A percentile compares a stretch with the other conserved stretches of the same genome.
Evolutionary conservation across 1,140 invertebrate genomes (phyloP).

Genomic region (Lysiphlebus fabarum): DNA sequence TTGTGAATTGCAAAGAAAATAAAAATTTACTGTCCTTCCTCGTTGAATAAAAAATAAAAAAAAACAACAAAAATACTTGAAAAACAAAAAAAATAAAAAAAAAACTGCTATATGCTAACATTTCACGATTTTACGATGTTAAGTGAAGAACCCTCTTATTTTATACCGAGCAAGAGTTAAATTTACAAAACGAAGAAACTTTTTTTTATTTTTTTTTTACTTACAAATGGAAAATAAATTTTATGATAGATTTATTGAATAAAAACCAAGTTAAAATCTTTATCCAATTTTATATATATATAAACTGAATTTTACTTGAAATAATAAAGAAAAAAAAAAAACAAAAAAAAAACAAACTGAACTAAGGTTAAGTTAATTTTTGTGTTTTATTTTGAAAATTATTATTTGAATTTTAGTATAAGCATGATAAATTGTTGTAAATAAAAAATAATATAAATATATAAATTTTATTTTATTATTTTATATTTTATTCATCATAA

Average conservation of each 20-base stretch:
- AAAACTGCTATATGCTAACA: too few relatives aligned
- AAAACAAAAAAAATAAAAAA: too few relatives aligned
- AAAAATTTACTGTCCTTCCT: too few relatives aligned
- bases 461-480: not conserved
- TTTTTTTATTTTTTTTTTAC: constrained; percentile 3
- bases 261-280: constrained; percentile 18
- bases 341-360: too few relatives aligned
- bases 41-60: too few relatives aligned
- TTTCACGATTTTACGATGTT: too few relatives aligned
- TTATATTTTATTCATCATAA: too few relatives aligned
- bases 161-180: too few relatives aligned
- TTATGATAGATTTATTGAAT: constrained; percentile 28
- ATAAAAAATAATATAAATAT: constrained; percentile 1
- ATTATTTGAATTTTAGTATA: constrained; percentile 9
- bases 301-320: not conserved
- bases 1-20: too few relatives aligned
- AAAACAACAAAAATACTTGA: too few relatives aligned
- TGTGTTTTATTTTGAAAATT: constrained; percentile 1
- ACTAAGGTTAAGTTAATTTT: not conserved
- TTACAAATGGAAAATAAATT: constrained; percentile 21
- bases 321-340: too few relatives aligned
- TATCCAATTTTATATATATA: constrained; percentile 18
- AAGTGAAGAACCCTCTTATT: too few relatives aligned
- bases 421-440: constrained; percentile 4
- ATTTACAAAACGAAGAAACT: not conserved